A percentile compares a stretch with the other conserved stretches of the same genome.
Conservation (phyloP, 2,888 invertebrate genomes). For the Epinotia nisella region DNA sequence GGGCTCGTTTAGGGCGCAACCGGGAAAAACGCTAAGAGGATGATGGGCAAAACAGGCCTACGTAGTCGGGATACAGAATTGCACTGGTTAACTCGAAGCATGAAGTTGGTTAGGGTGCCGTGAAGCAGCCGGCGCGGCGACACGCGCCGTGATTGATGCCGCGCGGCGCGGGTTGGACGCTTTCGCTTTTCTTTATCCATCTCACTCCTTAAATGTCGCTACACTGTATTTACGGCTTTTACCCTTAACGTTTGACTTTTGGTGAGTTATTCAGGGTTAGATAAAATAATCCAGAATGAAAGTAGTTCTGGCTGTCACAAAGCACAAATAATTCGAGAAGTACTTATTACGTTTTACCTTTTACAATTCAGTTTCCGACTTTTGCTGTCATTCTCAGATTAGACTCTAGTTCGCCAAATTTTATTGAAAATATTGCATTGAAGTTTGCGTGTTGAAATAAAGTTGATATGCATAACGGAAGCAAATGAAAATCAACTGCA, state of each 20-base stretch:
- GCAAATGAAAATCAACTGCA: neutral
- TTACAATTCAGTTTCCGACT: too few species aligned
- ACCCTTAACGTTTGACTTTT: neutral
- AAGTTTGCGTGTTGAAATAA: too few species aligned
- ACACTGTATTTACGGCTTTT: constrained; percentile 3
- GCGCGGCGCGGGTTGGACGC: neutral
- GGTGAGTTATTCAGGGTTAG: neutral
- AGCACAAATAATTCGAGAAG: neutral
- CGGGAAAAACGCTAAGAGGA: too few species aligned
- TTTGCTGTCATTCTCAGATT: too few species aligned
- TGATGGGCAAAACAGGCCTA: too few species aligned
- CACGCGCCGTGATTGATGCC: neutral
- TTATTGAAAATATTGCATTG: too few species aligned
- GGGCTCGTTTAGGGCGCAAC: too few species aligned
- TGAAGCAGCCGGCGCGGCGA: neutral
- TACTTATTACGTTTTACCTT: too few species aligned
- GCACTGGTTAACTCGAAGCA: neutral
- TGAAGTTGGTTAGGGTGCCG: too few species aligned
- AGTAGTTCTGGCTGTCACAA: neutral
- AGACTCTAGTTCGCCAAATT: too few species aligned
- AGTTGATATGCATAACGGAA: too few species aligned
- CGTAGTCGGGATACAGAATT: neutral
- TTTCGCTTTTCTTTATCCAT: neutral
- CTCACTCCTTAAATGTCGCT: neutral
- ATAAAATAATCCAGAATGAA: neutral